phyloP scores from a whole-genome alignment of 2,888 invertebrate species.

The Vandiemenella viatica region DNA sequence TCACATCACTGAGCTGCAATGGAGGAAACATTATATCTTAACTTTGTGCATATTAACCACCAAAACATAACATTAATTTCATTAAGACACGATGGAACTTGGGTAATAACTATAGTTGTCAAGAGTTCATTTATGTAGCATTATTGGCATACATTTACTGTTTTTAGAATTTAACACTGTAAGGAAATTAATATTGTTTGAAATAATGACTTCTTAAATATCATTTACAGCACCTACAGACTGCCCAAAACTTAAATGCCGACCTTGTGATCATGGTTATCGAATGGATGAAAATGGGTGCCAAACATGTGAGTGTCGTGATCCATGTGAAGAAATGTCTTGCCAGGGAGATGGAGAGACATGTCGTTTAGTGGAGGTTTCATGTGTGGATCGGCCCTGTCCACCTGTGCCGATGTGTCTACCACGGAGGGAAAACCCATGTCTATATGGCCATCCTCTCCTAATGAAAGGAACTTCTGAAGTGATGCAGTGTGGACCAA shows the following conservation, averaged over 20 bases:
- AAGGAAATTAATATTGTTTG: no score
- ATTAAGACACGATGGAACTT: no score
- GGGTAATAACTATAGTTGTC: no score
- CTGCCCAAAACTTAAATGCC: constrained; percentile 22
- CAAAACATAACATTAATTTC: no score
- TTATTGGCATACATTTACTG: no score
- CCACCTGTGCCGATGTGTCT: constrained; percentile 48
- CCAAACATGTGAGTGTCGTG: constrained; percentile 25
- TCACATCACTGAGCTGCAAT: no score
- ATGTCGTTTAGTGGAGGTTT: constrained; percentile 25
- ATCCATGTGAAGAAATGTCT: constrained; percentile 31
- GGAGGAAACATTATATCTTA: no score
- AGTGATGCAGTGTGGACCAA: constrained; percentile 55
- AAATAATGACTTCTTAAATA: neutral
- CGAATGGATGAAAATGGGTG: constrained; percentile 23
- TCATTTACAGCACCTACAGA: constrained; percentile 13
- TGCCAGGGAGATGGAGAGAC: constrained; percentile 30
- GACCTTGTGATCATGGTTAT: constrained; percentile 23
- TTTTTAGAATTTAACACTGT: no score
- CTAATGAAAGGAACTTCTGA: constrained; percentile 35
- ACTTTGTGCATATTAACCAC: no score
- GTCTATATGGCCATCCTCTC: constrained; percentile 47
- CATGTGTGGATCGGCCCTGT: constrained; percentile 25
- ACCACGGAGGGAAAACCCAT: constrained; percentile 54
- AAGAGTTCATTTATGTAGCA: no score